Evolutionary conservation across 1,140 invertebrate genomes (phyloP).

Genomic region (Cotesia typhae): DNA sequence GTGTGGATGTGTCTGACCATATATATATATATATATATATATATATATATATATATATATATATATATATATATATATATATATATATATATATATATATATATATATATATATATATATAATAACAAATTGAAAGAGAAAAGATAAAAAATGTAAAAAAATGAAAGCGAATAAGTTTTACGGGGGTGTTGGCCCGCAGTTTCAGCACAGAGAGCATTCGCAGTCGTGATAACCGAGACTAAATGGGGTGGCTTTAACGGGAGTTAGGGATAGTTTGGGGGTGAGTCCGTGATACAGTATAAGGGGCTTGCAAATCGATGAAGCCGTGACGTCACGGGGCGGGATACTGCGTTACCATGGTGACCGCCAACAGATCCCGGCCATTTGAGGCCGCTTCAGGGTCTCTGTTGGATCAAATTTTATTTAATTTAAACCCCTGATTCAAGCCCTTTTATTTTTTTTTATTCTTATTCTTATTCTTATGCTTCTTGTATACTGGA

Average conservation of each 20-base stretch:
- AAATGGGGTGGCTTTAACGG: slow-evolving; percentile 12
- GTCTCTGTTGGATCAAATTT: slow-evolving; percentile 60
- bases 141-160: not conserved
- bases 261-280: slow-evolving; percentile 34
- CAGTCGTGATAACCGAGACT: slow-evolving; percentile 15
- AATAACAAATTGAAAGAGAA: slow-evolving; percentile 2
- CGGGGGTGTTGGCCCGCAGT: slow-evolving; percentile 16
- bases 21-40: too few relatives aligned
- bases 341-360: slow-evolving; percentile 65
- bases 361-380: slow-evolving; percentile 64
- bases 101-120: too few relatives aligned
- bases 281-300: not conserved
- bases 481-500: slow-evolving; percentile 12
- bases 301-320: slow-evolving; percentile 59
- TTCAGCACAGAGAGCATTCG: slow-evolving; percentile 1
- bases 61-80: too few relatives aligned
- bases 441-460: slow-evolving; percentile 12
- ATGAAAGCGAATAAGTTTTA: slow-evolving; percentile 9
- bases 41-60: too few relatives aligned
- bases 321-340: slow-evolving; percentile 64
- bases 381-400: slow-evolving; percentile 45
- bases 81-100: too few relatives aligned
- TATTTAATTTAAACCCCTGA: slow-evolving; percentile 62
- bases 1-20: too few relatives aligned
- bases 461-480: not conserved